phyloP scores from a whole-genome alignment of 2,113 vertebrate species.

The Oreochromis niloticus region DNA sequence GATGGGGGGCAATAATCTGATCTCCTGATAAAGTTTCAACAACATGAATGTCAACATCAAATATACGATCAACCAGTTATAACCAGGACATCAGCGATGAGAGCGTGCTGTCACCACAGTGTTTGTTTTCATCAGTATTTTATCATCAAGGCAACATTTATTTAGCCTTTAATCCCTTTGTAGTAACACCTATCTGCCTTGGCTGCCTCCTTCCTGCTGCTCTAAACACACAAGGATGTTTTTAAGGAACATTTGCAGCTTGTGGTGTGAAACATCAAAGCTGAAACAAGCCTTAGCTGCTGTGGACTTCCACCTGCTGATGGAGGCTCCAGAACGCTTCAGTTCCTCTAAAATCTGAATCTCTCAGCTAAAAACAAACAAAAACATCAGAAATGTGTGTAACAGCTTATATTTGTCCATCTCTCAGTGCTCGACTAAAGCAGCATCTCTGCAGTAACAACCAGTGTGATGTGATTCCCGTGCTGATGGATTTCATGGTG shows the following conservation, averaged over 20 bases:
- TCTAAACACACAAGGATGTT: neutral
- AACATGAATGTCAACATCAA: fast-evolving
- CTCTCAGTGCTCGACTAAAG: neutral
- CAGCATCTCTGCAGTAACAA: neutral
- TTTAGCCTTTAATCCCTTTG: neutral
- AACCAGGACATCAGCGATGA: neutral
- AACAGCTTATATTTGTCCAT: neutral
- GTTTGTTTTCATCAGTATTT: fast-evolving
- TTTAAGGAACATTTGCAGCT: neutral
- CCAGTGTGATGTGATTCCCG: fast-evolving
- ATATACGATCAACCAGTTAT: fast-evolving
- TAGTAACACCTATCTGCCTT: neutral
- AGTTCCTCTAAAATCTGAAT: neutral
- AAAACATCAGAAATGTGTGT: neutral
- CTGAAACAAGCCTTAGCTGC: neutral
- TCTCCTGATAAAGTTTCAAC: neutral
- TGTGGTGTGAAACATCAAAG: neutral
- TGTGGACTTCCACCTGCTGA: neutral
- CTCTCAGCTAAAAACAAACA: neutral
- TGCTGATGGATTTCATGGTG: neutral
- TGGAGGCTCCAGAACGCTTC: neutral
- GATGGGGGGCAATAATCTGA: neutral
- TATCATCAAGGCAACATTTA: neutral
- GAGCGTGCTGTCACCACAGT: fast-evolving
- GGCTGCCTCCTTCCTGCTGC: neutral